Evolutionary conservation across 2,797 vertebrate genomes (phyloP), one percentile per base, ranked within the genome.

Genomic region (Lycodopsis pacificus): DNA sequence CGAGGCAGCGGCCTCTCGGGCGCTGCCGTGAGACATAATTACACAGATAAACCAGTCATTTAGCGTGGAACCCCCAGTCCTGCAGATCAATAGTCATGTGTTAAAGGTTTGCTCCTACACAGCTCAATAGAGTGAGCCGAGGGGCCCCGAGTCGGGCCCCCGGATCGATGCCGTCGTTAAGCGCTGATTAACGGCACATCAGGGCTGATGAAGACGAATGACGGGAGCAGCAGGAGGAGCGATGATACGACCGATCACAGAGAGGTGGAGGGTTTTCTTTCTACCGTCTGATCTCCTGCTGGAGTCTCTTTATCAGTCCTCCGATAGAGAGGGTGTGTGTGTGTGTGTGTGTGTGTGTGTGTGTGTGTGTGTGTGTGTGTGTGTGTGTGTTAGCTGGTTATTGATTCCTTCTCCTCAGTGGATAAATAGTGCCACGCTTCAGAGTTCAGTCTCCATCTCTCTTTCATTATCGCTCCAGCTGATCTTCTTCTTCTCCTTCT

Each of bases 1-100:
- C 8, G 14, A 56, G 69, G 12, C 3, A 7, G 32, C 32, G 32
- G 32, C 32, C 32, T 34, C 32, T 7, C 32, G 32, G 32, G 32
- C 7, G 25, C 66, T 46, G 76, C 78, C 69, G 56, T 77, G 34
- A 67, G 15, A 82, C 44, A 61, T 83, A 69, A 86, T 85, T 46
- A 79, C 77, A 49, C 69, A 57, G 66, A 82, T 73, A 64, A 78
- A 89, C 17, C 71, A 56, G 70, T 44, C 20, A 8, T 77, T 79
- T 19, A 57, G 73, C 6, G 59, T 56, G 63, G 25, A 65, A 58
- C 27, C 20, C 5, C n/a, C 68, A 22, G 65, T 61, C 76, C 73
- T 25, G 64, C 79, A 32, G 72, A 73, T 87, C 85, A 40, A 78
- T 82, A 73, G 30, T 56, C 82, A 22, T 71, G 80, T 82, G 7